Percentiles rank a stretch among this genome's conserved stretches.
Conservation (phyloP, 2,797 vertebrate genomes). For the Silurus aristotelis region DNA sequence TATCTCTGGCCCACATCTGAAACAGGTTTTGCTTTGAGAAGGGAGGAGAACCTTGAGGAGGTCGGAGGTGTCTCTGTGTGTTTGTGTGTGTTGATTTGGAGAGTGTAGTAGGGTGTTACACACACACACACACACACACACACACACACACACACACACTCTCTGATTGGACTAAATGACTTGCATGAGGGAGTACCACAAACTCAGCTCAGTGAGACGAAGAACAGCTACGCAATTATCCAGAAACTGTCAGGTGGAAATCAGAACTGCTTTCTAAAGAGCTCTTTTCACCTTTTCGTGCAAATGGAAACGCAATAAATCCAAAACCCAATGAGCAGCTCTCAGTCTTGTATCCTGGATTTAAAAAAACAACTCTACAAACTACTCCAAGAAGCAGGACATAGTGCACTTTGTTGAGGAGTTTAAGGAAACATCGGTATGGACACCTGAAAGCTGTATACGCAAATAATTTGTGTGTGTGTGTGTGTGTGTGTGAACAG, state of each 20-base stretch:
- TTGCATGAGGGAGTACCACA: neutral
- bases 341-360: neutral
- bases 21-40: constrained; percentile 31
- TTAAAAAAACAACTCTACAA: neutral
- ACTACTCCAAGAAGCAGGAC: neutral
- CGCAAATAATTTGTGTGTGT: neutral
- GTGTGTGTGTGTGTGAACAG: neutral
- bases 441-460: neutral
- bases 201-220: neutral
- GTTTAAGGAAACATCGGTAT: neutral
- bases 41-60: neutral
- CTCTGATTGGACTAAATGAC: constrained; percentile 8
- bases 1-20: constrained; percentile 46
- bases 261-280: neutral
- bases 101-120: neutral
- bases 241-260: neutral
- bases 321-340: neutral
- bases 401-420: neutral
- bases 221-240: neutral
- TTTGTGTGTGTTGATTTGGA: neutral
- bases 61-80: neutral
- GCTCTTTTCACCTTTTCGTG: neutral
- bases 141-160: neutral
- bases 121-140: too few species aligned
- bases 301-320: neutral